Evolutionary conservation across 2,797 vertebrate species (phyloP).

Genomic region (Smutsia temminckii): DNA sequence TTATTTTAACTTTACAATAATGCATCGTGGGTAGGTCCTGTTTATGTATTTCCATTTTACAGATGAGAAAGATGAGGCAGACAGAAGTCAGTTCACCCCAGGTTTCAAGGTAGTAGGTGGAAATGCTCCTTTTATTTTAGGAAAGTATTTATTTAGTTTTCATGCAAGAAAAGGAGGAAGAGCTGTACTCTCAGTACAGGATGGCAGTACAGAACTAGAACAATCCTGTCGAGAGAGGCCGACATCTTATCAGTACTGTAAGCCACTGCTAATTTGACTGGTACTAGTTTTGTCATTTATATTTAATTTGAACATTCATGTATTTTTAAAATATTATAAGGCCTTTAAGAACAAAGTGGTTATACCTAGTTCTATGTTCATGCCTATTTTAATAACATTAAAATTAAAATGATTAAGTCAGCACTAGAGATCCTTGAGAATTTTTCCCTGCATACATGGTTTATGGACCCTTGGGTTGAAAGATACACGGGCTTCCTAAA

Average conservation of each 20-base stretch:
- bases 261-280: not conserved
- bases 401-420: conserved; percentile 2
- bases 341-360: not conserved
- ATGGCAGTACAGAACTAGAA: not conserved
- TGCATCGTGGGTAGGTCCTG: not conserved
- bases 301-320: not conserved
- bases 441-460: not conserved
- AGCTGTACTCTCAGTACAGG: not conserved
- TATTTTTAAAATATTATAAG: not conserved
- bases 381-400: conserved; percentile 13
- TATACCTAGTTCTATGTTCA: not conserved
- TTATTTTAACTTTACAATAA: not conserved
- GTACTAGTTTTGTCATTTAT: not conserved
- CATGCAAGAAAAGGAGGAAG: not conserved
- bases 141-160: not conserved
- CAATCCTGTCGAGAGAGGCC: not conserved
- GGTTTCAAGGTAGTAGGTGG: not conserved
- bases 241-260: not conserved
- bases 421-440: not conserved
- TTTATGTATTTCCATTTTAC: not conserved
- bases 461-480: not conserved
- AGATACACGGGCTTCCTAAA: not conserved
- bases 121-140: conserved; percentile 1
- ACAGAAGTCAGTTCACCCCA: not conserved
- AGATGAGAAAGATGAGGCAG: not conserved